Percentiles rank a stretch among this genome's conserved stretches.
Evolutionary conservation across 1,140 invertebrate genomes (phyloP).

Genomic region (Eriocheir sinensis): DNA sequence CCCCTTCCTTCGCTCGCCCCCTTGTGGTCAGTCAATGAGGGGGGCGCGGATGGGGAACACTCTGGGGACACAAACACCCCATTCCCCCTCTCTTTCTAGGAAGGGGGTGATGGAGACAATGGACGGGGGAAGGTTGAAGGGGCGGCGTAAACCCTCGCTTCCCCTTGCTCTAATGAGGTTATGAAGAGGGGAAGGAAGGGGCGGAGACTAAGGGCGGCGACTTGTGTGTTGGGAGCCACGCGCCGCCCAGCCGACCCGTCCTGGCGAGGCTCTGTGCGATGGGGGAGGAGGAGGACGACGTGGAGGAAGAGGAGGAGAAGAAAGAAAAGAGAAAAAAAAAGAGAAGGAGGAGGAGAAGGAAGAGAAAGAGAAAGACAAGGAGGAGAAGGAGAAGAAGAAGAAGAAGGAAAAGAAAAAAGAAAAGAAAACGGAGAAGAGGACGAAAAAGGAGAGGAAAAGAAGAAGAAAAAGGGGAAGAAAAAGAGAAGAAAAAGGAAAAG

Average conservation of each 20-base stretch:
- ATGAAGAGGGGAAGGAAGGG: neutral
- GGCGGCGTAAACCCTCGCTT: neutral
- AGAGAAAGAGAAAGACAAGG: too few species aligned
- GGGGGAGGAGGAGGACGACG: neutral
- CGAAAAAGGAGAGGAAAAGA: too few species aligned
- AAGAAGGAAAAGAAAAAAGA: too few species aligned
- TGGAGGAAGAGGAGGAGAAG: too few species aligned
- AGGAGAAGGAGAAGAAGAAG: too few species aligned
- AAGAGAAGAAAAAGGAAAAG: too few species aligned
- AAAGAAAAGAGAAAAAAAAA: too few species aligned
- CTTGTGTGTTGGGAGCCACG: neutral
- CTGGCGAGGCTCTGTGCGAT: neutral
- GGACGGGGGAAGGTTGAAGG: neutral
- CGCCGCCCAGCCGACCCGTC: neutral
- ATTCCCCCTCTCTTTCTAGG: neutral
- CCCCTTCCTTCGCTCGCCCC: neutral
- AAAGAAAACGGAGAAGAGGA: too few species aligned
- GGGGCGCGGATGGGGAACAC: too few species aligned
- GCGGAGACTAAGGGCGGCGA: neutral
- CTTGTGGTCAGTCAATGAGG: neutral
- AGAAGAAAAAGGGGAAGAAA: too few species aligned
- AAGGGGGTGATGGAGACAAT: slow-evolving; percentile 1
- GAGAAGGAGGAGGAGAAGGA: too few species aligned
- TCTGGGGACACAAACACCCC: neutral
- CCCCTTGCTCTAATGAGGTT: neutral